Conservation (phyloP, 2,113 vertebrate genomes). For the Ptyas mucosa region DNA sequence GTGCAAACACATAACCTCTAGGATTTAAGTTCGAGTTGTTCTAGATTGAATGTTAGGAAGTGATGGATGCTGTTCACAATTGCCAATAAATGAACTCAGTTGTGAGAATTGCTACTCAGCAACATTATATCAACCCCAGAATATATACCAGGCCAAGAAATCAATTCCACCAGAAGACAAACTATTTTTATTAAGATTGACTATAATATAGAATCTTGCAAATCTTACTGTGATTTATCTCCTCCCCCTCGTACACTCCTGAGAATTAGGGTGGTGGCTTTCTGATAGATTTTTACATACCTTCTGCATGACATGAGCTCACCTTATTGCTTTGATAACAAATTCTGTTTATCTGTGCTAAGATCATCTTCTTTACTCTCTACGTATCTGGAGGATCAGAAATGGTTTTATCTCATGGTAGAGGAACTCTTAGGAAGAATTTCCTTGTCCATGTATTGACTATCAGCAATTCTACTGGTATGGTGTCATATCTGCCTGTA, state of each 20-base stretch:
- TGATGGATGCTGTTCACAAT: neutral
- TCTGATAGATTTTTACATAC: neutral
- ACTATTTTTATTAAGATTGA: neutral
- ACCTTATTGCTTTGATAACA: neutral
- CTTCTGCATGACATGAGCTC: neutral
- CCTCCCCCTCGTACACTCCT: neutral
- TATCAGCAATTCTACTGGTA: neutral
- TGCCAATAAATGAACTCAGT: neutral
- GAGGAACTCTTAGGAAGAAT: neutral
- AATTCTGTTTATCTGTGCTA: neutral
- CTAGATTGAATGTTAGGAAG: neutral
- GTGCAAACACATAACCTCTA: neutral
- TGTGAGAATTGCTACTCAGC: neutral
- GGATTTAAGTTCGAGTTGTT: neutral
- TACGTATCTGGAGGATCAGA: neutral
- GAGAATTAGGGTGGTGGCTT: neutral
- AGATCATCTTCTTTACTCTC: neutral
- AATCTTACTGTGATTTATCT: neutral
- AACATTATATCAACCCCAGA: neutral
- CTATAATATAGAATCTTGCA: neutral
- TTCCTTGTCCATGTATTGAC: neutral
- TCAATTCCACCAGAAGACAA: neutral
- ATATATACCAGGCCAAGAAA: neutral
- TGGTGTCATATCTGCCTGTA: neutral
- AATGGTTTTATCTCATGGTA: neutral